Conservation (phyloP, 2,888 invertebrate species). For the Hermodice carunculata region DNA sequence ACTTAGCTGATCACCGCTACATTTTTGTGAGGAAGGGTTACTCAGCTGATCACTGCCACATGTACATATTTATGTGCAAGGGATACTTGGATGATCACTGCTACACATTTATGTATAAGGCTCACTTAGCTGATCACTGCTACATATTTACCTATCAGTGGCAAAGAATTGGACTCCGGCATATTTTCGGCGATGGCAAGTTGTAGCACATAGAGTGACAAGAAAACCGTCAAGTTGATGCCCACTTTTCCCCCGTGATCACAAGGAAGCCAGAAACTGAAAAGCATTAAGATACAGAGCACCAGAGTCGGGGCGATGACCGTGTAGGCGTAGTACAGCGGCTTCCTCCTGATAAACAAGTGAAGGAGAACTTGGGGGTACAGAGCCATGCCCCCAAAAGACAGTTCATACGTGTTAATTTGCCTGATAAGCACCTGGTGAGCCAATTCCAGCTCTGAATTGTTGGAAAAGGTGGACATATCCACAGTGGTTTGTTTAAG, state of each 20-base stretch:
- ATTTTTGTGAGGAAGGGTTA: too few species aligned
- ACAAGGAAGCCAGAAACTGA: conserved; percentile 66
- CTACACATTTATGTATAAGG: background rate
- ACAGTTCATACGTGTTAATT: background rate
- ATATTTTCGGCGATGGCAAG: conserved; percentile 69
- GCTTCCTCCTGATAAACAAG: conserved; percentile 56
- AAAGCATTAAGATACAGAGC: conserved; percentile 65
- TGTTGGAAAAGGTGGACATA: background rate
- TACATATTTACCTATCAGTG: conserved; percentile 60
- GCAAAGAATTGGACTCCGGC: conserved; percentile 68
- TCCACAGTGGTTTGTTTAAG: conserved; percentile 26
- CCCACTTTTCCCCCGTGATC: conserved; percentile 68
- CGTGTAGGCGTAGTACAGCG: conserved; percentile 68
- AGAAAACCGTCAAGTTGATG: conserved; percentile 68
- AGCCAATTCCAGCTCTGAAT: background rate
- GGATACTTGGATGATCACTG: too few species aligned
- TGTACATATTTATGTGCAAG: too few species aligned
- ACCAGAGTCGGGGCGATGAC: conserved; percentile 67
- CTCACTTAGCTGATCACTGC: background rate
- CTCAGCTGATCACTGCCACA: too few species aligned
- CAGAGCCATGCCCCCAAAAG: conserved; percentile 14
- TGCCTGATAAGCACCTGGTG: background rate
- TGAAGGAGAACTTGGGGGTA: conserved; percentile 57
- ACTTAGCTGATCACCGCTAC: too few species aligned
- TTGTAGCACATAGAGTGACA: conserved; percentile 69